Evolutionary conservation across 2,797 vertebrate genomes (phyloP).

Genomic region (Anguilla marmorata): DNA sequence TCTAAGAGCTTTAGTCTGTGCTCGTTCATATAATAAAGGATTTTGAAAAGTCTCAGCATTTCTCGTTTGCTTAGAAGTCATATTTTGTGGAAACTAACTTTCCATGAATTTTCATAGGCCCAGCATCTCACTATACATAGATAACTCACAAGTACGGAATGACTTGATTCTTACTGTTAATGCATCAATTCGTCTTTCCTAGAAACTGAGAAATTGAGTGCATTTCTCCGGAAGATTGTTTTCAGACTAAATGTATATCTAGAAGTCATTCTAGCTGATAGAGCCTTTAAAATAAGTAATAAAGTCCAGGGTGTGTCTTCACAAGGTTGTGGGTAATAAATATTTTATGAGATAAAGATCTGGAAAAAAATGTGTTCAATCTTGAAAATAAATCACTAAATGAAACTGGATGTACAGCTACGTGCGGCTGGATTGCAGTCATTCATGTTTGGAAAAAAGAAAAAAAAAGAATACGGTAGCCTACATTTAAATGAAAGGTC

Average conservation of each 20-base stretch:
- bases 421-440: conserved; percentile 57
- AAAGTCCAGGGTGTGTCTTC: conserved; percentile 66
- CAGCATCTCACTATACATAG: not conserved
- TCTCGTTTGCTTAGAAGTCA: conserved; percentile 18
- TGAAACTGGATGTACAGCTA: conserved; percentile 79
- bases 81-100: conserved; percentile 11
- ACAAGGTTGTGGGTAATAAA: conserved; percentile 74
- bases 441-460: not conserved
- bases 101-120: conserved; percentile 2
- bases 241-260: conserved; percentile 56
- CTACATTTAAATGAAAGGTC: not conserved
- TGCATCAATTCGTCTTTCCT: conserved; percentile 44
- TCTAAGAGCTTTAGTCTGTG: not conserved
- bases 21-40: not conserved
- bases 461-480: not conserved
- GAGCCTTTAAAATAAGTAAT: conserved; percentile 63
- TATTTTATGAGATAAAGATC: conserved; percentile 82
- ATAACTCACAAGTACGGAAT: conserved; percentile 2
- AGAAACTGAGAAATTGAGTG: conserved; percentile 49
- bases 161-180: conserved; percentile 11
- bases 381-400: conserved; percentile 75
- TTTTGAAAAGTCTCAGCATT: conserved; percentile 15
- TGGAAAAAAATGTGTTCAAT: conserved; percentile 68
- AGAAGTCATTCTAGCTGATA: conserved; percentile 65
- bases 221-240: conserved; percentile 45